These are phyloP conservation scores for Trididemnum clinides DNA, from an alignment of 23 tunicate species.

Conservation along the genomic window DNA sequence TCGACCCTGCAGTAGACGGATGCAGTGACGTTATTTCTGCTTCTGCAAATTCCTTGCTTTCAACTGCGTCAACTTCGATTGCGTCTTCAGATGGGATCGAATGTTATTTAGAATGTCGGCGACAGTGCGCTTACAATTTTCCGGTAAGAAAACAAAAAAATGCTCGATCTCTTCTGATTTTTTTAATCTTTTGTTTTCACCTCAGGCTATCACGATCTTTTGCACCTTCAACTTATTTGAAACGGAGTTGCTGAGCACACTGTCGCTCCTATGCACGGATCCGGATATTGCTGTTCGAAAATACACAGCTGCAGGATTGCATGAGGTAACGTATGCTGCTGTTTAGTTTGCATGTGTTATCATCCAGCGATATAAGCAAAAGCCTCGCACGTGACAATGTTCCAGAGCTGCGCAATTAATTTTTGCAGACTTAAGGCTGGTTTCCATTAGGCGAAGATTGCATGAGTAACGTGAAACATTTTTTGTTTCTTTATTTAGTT, in stretches of 20 bases:
- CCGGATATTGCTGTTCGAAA: constrained; percentile 54
- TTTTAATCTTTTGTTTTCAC: background rate
- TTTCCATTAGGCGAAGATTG: too few relatives aligned
- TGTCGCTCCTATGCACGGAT: constrained; percentile 65
- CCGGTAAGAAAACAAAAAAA: constrained; percentile 49
- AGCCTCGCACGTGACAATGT: too few relatives aligned
- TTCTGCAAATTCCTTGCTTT: background rate
- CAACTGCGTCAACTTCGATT: background rate
- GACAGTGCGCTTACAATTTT: constrained; percentile 64
- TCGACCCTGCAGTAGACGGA: constrained; percentile 8
- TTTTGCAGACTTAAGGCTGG: too few relatives aligned
- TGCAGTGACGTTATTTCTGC: constrained; percentile 5
- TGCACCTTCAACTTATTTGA: constrained; percentile 45
- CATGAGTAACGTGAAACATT: too few relatives aligned
- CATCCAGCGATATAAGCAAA: too few relatives aligned
- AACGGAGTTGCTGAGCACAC: constrained; percentile 42
- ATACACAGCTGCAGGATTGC: constrained; percentile 76
- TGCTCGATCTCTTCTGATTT: background rate
- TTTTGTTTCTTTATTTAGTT: too few relatives aligned
- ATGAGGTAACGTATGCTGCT: constrained; percentile 80
- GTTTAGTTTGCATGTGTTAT: too few relatives aligned
- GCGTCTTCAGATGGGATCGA: background rate
- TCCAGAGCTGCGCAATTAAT: too few relatives aligned
- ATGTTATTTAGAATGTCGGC: constrained; percentile 56
- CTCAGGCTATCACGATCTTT: constrained; percentile 61